Evolutionary conservation across 2,888 invertebrate species (phyloP).

Genomic region (Polylopha cassiicola): DNA sequence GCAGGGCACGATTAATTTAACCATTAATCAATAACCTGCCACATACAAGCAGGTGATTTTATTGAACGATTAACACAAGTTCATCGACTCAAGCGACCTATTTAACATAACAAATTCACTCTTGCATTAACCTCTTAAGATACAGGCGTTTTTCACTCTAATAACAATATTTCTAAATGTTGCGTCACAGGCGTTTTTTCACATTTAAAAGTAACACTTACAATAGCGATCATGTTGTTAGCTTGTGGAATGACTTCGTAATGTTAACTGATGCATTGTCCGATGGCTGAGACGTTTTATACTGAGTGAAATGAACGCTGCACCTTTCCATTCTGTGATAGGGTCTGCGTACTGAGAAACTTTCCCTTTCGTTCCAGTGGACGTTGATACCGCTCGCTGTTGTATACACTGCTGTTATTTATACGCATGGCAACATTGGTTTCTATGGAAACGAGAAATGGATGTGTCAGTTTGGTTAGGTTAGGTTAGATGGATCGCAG

Average conservation of each 20-base stretch:
- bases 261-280: constrained; percentile 60
- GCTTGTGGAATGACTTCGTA: constrained; percentile 56
- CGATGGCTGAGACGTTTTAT: constrained; percentile 64
- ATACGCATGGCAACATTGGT: fast-evolving
- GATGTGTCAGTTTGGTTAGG: constrained; percentile 10
- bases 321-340: constrained; percentile 73
- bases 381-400: constrained; percentile 3
- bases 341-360: constrained; percentile 40
- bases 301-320: constrained; percentile 66
- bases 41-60: no score
- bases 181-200: constrained; percentile 19
- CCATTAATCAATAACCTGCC: no score
- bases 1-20: no score
- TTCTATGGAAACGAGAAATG: constrained; percentile 31
- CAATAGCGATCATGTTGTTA: constrained; percentile 72
- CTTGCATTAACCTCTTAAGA: no score
- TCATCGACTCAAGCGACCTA: no score
- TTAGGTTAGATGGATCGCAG: constrained; percentile 19
- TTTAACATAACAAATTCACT: no score
- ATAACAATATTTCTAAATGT: constrained; percentile 12
- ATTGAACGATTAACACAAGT: no score
- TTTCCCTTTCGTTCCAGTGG: constrained; percentile 13
- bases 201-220: constrained; percentile 46
- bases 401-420: constrained; percentile 32
- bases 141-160: constrained; percentile 12